Evolutionary conservation across 2,797 vertebrate genomes (phyloP).

Genomic region (Paguma larvata): DNA sequence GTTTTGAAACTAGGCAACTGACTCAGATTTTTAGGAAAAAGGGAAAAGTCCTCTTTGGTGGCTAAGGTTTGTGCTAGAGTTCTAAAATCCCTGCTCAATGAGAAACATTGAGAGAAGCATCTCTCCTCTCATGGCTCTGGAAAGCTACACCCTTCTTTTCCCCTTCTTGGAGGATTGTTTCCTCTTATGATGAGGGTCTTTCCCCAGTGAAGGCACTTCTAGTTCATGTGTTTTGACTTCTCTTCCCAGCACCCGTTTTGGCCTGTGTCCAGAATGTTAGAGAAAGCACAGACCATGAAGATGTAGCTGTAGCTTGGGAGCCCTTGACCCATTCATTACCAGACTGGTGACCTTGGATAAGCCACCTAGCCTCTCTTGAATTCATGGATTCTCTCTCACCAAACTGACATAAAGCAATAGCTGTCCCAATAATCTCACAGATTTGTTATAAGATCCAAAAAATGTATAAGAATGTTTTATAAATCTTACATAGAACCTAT

Average conservation of each 20-base stretch:
- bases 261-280: background rate
- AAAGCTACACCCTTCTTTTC: background rate
- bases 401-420: background rate
- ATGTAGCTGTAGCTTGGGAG: background rate
- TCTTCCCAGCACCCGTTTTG: background rate
- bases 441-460: slow-evolving; percentile 3
- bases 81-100: background rate
- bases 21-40: background rate
- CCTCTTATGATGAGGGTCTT: background rate
- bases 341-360: background rate
- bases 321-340: background rate
- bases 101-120: background rate
- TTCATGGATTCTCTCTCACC: background rate
- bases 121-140: background rate
- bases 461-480: background rate
- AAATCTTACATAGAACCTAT: background rate
- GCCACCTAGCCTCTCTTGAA: background rate
- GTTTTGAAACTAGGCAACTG: background rate
- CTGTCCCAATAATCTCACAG: background rate
- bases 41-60: background rate
- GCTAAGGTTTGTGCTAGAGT: background rate
- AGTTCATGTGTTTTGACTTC: background rate
- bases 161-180: background rate
- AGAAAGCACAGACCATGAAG: background rate
- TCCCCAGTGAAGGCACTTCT: background rate